A percentile compares a stretch with the other conserved stretches of the same genome.
phyloP scores from a whole-genome alignment of 2,888 invertebrate species.

The Teleogryllus oceanicus region DNA sequence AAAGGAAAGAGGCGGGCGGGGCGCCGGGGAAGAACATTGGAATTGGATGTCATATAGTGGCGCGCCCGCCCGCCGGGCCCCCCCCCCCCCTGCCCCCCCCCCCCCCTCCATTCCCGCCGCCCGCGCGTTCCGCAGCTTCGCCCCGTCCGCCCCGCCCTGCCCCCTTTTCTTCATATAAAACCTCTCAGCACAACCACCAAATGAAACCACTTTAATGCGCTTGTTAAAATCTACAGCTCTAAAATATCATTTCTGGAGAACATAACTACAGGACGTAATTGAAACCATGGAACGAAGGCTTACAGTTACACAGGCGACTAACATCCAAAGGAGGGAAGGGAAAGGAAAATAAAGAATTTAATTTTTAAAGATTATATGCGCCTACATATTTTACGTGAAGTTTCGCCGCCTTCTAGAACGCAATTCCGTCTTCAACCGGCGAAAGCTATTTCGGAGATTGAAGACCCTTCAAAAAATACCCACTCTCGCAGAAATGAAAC shows the following conservation, averaged over 20 bases:
- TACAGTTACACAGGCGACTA: slow-evolving; percentile 20
- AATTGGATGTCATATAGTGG: slow-evolving; percentile 33
- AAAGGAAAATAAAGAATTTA: background rate
- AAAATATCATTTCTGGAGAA: slow-evolving; percentile 32
- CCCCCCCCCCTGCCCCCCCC: slow-evolving; percentile 5
- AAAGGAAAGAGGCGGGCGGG: slow-evolving; percentile 4
- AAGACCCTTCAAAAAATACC: slow-evolving; percentile 3
- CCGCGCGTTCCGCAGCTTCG: slow-evolving; percentile 20
- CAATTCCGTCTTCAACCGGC: background rate
- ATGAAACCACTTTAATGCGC: slow-evolving; percentile 34
- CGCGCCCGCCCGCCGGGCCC: background rate
- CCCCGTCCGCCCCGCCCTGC: slow-evolving; percentile 9
- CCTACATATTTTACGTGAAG: slow-evolving; percentile 3
- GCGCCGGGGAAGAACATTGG: slow-evolving; percentile 23
- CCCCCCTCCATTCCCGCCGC: slow-evolving; percentile 18
- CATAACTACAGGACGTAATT: slow-evolving; percentile 26
- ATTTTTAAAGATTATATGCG: slow-evolving; percentile 2
- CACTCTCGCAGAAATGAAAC: too few species aligned
- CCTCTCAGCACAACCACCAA: slow-evolving; percentile 29
- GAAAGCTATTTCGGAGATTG: background rate
- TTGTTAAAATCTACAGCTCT: slow-evolving; percentile 30
- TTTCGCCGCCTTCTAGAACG: slow-evolving; percentile 5
- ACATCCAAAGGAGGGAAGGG: background rate
- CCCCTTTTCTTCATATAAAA: slow-evolving; percentile 29
- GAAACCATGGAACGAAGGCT: slow-evolving; percentile 25